A percentile compares a stretch with the other conserved stretches of the same genome.
phyloP scores from a whole-genome alignment of 2,113 vertebrate species.

The Benitochromis conjunctus region DNA sequence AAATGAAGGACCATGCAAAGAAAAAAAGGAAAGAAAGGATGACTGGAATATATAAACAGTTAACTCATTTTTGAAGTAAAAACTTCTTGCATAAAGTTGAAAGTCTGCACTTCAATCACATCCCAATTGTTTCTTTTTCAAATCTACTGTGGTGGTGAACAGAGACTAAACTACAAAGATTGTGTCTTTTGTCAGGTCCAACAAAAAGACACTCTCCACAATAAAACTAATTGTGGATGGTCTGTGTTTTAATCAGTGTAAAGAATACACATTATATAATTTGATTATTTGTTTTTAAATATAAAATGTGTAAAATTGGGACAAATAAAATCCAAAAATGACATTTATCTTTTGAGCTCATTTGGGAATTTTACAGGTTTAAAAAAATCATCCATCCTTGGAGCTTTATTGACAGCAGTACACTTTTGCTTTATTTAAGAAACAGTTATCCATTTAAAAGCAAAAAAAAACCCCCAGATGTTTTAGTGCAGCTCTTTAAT shows the following conservation, averaged over 20 bases:
- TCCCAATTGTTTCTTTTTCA: neutral
- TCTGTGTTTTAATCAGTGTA: neutral
- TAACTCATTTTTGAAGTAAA: neutral
- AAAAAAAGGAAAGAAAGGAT: neutral
- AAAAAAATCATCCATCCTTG: neutral
- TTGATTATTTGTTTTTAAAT: neutral
- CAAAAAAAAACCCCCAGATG: neutral
- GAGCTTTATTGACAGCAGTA: neutral
- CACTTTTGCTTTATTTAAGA: neutral
- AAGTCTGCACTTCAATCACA: neutral
- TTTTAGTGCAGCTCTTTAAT: neutral
- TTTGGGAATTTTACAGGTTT: neutral
- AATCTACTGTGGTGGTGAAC: neutral
- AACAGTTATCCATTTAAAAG: neutral
- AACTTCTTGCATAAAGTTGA: neutral
- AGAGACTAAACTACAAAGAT: neutral
- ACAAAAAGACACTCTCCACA: neutral
- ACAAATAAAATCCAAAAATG: neutral
- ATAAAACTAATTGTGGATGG: neutral
- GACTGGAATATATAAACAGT: neutral
- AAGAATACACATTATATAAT: neutral
- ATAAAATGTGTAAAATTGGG: neutral
- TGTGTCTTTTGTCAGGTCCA: neutral
- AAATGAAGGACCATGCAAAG: neutral
- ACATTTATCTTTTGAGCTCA: neutral